Conservation (phyloP, 2,888 invertebrate species). For the Acholoe squamosa region DNA sequence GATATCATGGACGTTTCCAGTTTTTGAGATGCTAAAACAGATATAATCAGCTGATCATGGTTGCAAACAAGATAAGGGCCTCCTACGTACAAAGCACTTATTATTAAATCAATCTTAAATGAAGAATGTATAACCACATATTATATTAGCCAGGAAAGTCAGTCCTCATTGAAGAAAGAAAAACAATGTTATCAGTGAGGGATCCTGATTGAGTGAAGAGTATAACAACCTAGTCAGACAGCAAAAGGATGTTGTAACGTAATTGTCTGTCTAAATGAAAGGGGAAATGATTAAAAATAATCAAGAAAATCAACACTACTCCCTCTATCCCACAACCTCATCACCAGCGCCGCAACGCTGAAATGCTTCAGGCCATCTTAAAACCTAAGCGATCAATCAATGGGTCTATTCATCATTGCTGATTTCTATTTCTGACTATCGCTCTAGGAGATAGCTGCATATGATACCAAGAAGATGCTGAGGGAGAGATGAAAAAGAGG, state of each 20-base stretch:
- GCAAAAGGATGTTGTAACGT: background rate
- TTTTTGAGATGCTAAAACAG: no score
- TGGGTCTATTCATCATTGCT: background rate
- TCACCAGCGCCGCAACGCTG: background rate
- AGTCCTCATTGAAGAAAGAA: no score
- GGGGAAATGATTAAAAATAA: background rate
- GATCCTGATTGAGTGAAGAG: no score
- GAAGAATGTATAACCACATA: no score
- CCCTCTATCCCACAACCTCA: background rate
- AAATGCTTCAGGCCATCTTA: background rate
- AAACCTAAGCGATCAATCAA: conserved; percentile 4
- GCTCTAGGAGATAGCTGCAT: background rate
- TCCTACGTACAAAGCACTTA: no score
- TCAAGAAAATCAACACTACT: background rate
- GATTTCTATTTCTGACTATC: background rate
- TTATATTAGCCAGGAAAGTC: no score
- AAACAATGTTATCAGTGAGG: no score
- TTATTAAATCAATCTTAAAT: no score
- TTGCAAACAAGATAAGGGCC: no score
- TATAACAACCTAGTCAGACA: no score
- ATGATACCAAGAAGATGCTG: background rate
- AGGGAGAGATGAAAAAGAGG: background rate
- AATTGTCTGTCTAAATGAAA: conserved; percentile 11
- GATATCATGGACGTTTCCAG: no score
- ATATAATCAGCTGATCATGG: no score